These are phyloP conservation scores for Meda fulgida DNA, from an alignment of 2,797 vertebrate genomes.

Conservation along the genomic window DNA sequence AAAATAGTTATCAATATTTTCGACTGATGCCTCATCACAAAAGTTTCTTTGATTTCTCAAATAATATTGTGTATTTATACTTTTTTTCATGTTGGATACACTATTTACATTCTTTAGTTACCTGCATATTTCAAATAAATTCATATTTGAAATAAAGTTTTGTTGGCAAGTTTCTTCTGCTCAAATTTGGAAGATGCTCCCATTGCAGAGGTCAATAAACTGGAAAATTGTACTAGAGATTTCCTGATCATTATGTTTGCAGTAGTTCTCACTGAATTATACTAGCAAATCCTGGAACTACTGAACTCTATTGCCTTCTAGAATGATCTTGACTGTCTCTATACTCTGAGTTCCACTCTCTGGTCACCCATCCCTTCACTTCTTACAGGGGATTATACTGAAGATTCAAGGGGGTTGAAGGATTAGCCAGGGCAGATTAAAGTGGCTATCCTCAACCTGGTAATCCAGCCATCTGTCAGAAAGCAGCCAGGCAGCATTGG, in stretches of 20 bases:
- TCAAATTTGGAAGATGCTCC: neutral
- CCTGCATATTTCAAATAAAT: neutral
- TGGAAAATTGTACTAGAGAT: neutral
- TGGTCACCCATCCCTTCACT: constrained; percentile 58
- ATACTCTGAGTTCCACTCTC: constrained; percentile 41
- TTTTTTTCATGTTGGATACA: neutral
- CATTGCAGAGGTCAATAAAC: neutral
- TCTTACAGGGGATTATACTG: constrained; percentile 67
- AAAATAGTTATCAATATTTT: neutral
- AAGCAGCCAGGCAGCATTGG: constrained; percentile 66
- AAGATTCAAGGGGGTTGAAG: constrained; percentile 66
- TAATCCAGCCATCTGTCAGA: constrained; percentile 87
- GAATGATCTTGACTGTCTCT: constrained; percentile 66
- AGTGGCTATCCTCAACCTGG: constrained; percentile 74
- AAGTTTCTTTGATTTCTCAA: neutral
- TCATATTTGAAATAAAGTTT: constrained; percentile 19
- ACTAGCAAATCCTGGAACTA: neutral
- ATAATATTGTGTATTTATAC: neutral
- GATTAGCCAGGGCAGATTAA: constrained; percentile 81
- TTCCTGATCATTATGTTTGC: constrained; percentile 3
- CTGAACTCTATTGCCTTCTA: constrained; percentile 57
- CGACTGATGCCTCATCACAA: neutral
- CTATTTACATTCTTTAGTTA: neutral
- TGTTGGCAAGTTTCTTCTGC: neutral
- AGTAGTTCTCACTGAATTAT: constrained; percentile 16